Base-by-base conservation (phyloP, 2,113 vertebrate genomes). In the Strix uralensis region DNA sequence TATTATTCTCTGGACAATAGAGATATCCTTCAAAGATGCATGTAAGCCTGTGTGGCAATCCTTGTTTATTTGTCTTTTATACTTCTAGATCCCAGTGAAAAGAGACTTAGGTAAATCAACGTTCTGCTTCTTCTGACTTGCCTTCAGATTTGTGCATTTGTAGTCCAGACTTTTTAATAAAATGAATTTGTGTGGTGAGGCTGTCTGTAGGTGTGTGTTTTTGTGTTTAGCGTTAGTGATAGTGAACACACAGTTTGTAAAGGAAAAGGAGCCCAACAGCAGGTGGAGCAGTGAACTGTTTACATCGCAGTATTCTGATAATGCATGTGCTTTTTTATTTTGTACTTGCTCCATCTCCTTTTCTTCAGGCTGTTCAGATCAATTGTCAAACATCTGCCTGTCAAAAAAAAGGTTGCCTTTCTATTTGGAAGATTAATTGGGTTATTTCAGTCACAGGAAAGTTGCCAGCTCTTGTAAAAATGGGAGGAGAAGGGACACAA, bases 271-370 rank as follows among this genome's bases (percentile, higher is more conserved):
- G 89, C 87, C 55, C 86, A 63, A 87, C 89, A 94, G 92, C 89
- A 97, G 94, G 82, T 96, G 96, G 97, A 97, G 91, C 89, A 97
- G 51, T 55, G 81, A 90, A 90, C 86, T 90, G 13, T 91, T 90
- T 90, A 36, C 62, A 44, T 72, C 1, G 0, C 42, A 55, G 46
- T 54, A 30, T 94, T 47, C 12, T 65, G 71, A 14, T 32, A 36
- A 8, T 44, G 15, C n/a, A 13, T 52, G 22, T 38, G 46, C 17
- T 66, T 79, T 36, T 66, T 75, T 59, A 23, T 63, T 85, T 91
- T 67, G 32, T 61, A 27, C 25, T 90, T 65, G 46, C 30, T 96
- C 49, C 36, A 27, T 91, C 38, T 92, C 47, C 51, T 83, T 83
- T 84, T 74, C 81, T 88, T 86, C 23, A 36, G 78, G 81, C 54